phyloP scores from a whole-genome alignment of 2,113 vertebrate genomes.

The Silurus meridionalis region DNA sequence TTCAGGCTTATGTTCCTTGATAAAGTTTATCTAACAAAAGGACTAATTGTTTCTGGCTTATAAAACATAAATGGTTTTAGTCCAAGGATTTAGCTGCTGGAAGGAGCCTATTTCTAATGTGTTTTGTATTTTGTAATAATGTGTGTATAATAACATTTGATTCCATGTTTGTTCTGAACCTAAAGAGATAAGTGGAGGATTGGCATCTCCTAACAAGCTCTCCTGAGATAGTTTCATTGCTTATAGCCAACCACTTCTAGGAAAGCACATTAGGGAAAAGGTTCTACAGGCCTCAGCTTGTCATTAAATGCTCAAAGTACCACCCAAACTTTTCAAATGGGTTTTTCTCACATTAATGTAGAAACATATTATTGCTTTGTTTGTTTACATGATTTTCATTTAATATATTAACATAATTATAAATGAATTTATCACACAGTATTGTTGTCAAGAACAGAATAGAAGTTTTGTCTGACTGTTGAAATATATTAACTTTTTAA shows the following conservation, averaged over 20 bases:
- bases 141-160: not conserved
- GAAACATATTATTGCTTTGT: not conserved
- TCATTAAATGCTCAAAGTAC: conserved; percentile 18
- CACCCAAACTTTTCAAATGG: not conserved
- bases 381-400: not conserved
- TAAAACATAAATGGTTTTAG: not conserved
- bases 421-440: not conserved
- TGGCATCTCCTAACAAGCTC: conserved; percentile 58
- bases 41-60: conserved; percentile 24
- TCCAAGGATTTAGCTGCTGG: not conserved
- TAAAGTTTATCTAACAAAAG: not conserved
- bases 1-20: conserved; percentile 40
- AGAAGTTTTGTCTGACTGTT: not conserved
- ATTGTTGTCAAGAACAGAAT: not conserved
- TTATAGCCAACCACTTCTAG: conserved; percentile 16
- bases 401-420: not conserved
- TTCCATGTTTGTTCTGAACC: not conserved
- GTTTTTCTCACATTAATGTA: not conserved
- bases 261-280: conserved; percentile 26
- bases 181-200: not conserved
- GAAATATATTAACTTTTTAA: conserved; percentile 2
- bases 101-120: not conserved
- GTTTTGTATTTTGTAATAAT: too few species aligned
- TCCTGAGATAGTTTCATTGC: conserved; percentile 47
- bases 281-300: conserved; percentile 27